These are phyloP conservation scores for Psettodes erumei DNA, from an alignment of 2,113 vertebrate species.

Conservation along the genomic window DNA sequence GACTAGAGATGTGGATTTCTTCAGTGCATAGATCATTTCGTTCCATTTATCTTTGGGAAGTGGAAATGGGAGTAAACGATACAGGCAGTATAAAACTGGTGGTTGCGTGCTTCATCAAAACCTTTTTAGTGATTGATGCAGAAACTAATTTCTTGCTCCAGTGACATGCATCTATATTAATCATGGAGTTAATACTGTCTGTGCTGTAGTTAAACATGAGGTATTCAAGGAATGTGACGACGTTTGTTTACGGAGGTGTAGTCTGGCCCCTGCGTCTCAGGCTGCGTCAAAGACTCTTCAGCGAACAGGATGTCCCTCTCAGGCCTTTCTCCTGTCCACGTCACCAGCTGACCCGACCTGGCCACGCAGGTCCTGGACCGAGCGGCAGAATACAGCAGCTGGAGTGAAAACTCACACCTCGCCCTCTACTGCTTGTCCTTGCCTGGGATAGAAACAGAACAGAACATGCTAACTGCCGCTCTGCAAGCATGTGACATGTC, in stretches of 20 bases:
- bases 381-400: conserved; percentile 46
- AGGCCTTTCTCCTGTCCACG: conserved; percentile 81
- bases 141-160: background rate
- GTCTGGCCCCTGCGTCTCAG: conserved; percentile 33
- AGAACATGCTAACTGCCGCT: background rate
- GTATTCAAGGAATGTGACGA: conserved; percentile 18
- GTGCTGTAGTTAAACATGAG: conserved; percentile 33
- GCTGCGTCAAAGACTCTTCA: conserved; percentile 83
- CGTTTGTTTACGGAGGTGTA: conserved; percentile 16
- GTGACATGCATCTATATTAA: background rate
- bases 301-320: conserved; percentile 80
- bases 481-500: no score
- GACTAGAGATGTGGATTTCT: background rate
- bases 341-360: conserved; percentile 84
- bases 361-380: conserved; percentile 1
- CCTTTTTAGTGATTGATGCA: background rate
- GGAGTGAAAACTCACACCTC: conserved; percentile 11
- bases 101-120: background rate
- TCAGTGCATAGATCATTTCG: conserved; percentile 50
- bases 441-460: conserved; percentile 62
- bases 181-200: background rate
- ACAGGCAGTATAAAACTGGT: background rate
- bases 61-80: background rate
- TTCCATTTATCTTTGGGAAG: background rate
- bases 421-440: conserved; percentile 81